Percentiles rank a stretch among this genome's conserved stretches.
Evolutionary conservation across 2,797 vertebrate species (phyloP).

Genomic region (Lemur catta): DNA sequence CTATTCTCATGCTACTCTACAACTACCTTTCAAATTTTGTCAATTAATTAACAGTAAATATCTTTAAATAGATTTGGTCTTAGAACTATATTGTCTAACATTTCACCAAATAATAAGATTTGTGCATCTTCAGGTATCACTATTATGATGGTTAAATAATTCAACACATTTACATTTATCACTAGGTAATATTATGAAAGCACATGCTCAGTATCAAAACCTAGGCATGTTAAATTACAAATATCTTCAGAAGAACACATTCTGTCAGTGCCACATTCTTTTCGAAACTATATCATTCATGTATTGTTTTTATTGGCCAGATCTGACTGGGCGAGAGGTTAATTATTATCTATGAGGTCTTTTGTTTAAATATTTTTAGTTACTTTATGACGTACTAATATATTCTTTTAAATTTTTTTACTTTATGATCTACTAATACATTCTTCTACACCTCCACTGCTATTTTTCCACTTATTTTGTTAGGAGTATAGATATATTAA

Average conservation of each 20-base stretch:
- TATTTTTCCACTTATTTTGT: constrained; percentile 7
- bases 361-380: neutral
- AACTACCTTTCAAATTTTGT: constrained; percentile 46
- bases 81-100: neutral
- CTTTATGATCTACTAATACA: neutral
- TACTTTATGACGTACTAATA: neutral
- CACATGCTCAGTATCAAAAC: neutral
- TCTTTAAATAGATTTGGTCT: constrained; percentile 36
- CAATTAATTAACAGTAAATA: constrained; percentile 38
- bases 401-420: neutral
- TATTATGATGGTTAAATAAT: neutral
- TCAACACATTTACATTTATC: constrained; percentile 31
- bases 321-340: neutral
- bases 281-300: neutral
- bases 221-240: neutral
- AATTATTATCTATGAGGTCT: neutral
- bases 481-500: neutral
- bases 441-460: neutral
- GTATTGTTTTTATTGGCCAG: neutral
- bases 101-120: constrained; percentile 39
- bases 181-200: constrained; percentile 12
- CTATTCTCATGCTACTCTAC: constrained; percentile 8
- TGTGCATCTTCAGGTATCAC: constrained; percentile 19
- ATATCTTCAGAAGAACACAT: neutral
- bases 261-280: neutral